Conservation (phyloP, 2,113 vertebrate species). For the Urocolius indicus region DNA sequence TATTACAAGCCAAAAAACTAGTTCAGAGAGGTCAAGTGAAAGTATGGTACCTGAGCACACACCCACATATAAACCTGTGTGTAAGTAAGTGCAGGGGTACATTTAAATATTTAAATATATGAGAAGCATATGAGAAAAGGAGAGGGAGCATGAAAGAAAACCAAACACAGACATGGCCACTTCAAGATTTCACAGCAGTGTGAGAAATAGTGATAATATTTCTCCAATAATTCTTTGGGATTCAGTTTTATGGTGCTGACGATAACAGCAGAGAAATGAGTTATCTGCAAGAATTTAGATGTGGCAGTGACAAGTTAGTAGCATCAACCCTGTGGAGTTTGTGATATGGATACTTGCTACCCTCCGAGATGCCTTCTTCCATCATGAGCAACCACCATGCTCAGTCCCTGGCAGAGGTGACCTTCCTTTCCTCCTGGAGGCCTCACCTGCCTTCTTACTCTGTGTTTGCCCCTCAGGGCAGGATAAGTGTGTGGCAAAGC, state of each 20-base stretch:
- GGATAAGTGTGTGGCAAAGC: not conserved
- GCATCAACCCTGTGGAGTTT: too few species aligned
- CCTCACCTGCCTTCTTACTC: not conserved
- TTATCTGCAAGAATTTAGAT: not conserved
- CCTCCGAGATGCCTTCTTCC: not conserved
- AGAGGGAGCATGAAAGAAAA: not conserved
- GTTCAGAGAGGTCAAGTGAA: not conserved
- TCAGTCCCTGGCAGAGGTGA: not conserved
- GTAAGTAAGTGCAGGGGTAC: not conserved
- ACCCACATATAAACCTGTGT: not conserved
- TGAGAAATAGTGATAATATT: not conserved
- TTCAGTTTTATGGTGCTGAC: not conserved
- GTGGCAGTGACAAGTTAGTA: not conserved
- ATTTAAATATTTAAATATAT: not conserved
- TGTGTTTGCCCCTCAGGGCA: not conserved
- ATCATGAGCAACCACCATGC: accelerated
- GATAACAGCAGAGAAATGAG: not conserved
- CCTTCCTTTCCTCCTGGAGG: not conserved
- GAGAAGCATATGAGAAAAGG: not conserved
- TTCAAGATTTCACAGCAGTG: not conserved
- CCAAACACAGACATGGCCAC: not conserved
- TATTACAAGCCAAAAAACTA: not conserved
- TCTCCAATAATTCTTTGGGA: not conserved
- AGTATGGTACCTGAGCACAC: not conserved
- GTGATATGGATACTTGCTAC: not conserved